A percentile compares a stretch with the other conserved stretches of the same genome.
Evolutionary conservation across 2,113 vertebrate genomes (phyloP).

Genomic region (Tachuris rubrigastra): DNA sequence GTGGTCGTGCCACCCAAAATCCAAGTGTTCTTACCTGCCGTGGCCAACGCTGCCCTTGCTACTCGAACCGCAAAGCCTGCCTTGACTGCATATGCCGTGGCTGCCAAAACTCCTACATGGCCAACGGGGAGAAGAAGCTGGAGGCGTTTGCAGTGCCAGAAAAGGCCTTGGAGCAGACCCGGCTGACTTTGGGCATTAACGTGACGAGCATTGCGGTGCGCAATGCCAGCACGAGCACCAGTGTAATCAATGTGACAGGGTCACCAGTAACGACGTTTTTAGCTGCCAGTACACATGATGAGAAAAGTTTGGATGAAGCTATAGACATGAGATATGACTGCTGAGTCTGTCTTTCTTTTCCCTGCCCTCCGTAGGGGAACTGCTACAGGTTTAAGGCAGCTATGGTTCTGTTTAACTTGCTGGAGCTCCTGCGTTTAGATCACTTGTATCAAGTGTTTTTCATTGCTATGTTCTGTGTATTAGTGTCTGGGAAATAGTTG

Average conservation of each 20-base stretch:
- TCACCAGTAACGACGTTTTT: slow-evolving; percentile 93
- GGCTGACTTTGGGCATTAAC: slow-evolving; percentile 98
- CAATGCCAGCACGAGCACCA: slow-evolving; percentile 87
- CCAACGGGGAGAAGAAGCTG: slow-evolving; percentile 97
- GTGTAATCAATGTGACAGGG: slow-evolving; percentile 89
- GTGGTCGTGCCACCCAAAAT: slow-evolving; percentile 98
- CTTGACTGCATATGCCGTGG: slow-evolving; percentile 98
- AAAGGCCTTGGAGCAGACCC: slow-evolving; percentile 97
- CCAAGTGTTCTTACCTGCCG: slow-evolving; percentile 98
- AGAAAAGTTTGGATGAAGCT: slow-evolving; percentile 93
- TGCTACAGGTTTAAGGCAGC: slow-evolving; percentile 93
- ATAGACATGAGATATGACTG: slow-evolving; percentile 98
- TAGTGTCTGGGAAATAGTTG: slow-evolving; percentile 87
- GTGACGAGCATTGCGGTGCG: slow-evolving; percentile 96
- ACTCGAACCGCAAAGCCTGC: slow-evolving; percentile 98
- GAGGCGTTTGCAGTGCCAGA: slow-evolving; percentile 98
- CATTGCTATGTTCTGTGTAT: slow-evolving; percentile 89
- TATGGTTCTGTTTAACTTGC: slow-evolving; percentile 91
- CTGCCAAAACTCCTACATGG: slow-evolving; percentile 99
- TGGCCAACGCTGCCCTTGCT: slow-evolving; percentile 97
- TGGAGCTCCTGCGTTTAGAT: slow-evolving; percentile 88
- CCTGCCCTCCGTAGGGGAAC: slow-evolving; percentile 78
- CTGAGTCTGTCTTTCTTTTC: slow-evolving; percentile 81
- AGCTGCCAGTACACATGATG: slow-evolving; percentile 89
- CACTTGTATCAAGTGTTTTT: slow-evolving; percentile 92